Evolutionary conservation across 1,140 invertebrate genomes (phyloP).

Genomic region (Drosophila mauritiana): DNA sequence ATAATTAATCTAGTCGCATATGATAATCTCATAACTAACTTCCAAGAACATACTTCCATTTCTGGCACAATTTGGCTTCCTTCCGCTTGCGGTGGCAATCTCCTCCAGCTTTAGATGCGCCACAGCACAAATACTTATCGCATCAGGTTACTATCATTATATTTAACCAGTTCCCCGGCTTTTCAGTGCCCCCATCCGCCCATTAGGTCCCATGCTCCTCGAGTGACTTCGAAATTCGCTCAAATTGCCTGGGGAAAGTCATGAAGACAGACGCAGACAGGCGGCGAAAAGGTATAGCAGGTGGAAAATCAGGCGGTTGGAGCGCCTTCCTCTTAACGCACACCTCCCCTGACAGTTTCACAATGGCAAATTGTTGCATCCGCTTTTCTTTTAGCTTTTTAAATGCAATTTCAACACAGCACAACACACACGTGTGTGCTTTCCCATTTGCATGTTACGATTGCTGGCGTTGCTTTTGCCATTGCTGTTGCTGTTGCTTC

Average conservation of each 20-base stretch:
- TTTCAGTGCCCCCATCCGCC: neutral
- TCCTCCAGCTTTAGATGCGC: neutral
- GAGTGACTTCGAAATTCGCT: constrained; percentile 66
- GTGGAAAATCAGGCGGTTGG: neutral
- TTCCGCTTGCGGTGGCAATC: neutral
- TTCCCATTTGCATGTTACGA: constrained; percentile 50
- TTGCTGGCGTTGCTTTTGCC: constrained; percentile 28
- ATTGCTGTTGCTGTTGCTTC: constrained; percentile 12
- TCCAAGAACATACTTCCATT: neutral
- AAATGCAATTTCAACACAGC: constrained; percentile 58
- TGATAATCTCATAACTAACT: neutral
- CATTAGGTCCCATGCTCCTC: constrained; percentile 10
- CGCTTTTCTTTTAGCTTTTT: constrained; percentile 74
- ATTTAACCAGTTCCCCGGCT: neutral
- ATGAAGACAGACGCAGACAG: constrained; percentile 27
- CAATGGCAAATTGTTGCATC: constrained; percentile 72
- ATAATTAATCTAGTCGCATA: neutral
- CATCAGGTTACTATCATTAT: constrained; percentile 39
- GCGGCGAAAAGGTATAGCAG: neutral
- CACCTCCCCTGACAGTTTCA: constrained; percentile 39
- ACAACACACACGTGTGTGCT: constrained; percentile 11
- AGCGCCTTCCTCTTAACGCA: neutral
- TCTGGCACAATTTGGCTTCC: constrained; percentile 8
- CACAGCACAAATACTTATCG: constrained; percentile 34
- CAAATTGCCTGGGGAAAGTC: constrained; percentile 66